Base-by-base conservation (phyloP, 2,113 vertebrate genomes). In the Orcinus orca region DNA sequence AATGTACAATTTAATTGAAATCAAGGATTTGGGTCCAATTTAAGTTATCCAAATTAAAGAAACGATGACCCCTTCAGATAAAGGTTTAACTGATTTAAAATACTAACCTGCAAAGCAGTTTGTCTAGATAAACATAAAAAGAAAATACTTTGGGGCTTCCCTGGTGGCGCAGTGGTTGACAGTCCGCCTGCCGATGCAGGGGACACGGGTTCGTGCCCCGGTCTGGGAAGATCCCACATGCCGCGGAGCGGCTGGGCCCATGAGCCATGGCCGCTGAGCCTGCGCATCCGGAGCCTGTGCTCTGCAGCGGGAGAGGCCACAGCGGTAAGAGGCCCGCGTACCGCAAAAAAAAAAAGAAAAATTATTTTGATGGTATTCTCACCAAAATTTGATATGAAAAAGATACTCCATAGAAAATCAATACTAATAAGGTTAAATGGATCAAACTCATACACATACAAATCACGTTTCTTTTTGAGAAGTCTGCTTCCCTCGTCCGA, bases 41-140 rank as follows among this genome's bases (percentile, higher is more conserved):
- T 70, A 93, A 94, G 14, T 65, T 77, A 87, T 83, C 12, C 58
- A 90, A 50, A 63, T 91, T 88, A 94, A 87, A 95, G 44, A 79
- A 93, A 63, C 26, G 1, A 83, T 55, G 31, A 15, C 23, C 41
- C 55, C 94, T 88, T 17, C 65, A 84, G 82, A 85, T 81, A 92
- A 90, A 31, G 21, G 14, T 83, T 82, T 96, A 47, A 83, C 44
- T 87, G 53, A 88, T 17, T 81, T 85, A 93, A 95, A 92, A 82
- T 44, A 86, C 6, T 65, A 55, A 33, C 23, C 21, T 26, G 6
- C 25, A 71, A 84, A 68, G 8, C 6, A 55, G 17, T 68, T 96
- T 88, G 79, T 79, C 68, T 47, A 84, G 65, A 41, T 90, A 70
- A 84, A 47, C 2, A 18, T 68, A 9, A 76, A 85, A 65, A 60